Evolutionary conservation across 2,888 invertebrate species (phyloP), one percentile per base, ranked within the genome.

Genomic region (Lasioglossum pauxillum): DNA sequence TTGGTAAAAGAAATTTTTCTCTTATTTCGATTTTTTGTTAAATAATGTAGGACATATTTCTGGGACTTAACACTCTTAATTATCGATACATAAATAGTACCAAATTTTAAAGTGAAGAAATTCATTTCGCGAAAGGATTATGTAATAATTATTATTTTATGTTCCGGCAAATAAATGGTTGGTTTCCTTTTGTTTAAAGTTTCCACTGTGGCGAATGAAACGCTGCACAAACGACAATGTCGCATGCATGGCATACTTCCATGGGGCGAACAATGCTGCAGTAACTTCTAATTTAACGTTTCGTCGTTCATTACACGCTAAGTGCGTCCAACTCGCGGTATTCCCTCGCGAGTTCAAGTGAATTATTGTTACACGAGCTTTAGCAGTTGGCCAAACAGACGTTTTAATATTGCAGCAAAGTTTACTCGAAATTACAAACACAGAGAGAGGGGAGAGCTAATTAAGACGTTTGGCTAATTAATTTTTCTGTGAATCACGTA

Each of bases 231-330:
- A 72, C 78, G 78, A 84, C 78, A 78, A 75, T 75, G 75, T 86
- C 78, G 49, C 81, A 74, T 78, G 80, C 71, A 76, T 75, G 69
- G 84, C 85, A 86, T 86, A 86, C 77, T 53, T 84, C 75, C 84
- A 60, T 57, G 78, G 73, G 69, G 84, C 75, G 44, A 86, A 86
- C 86, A 86, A 86, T 86, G 72, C 86, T 57, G 84, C 81, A 86
- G 81, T 86, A 86, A 86, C 84, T 86, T 86, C 84, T 84, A 86
- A 86, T 86, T 86, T 84, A 84, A 84, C 57, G 84, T 84, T 80
- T 86, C 86, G 76, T 84, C 84, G 73, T 86, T 81, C 78, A 31
- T 86, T 84, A 81, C 75, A 27, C 64, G 49, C 81, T 78, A 75
- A 78, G 71, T 76, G 72, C 57, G 67, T 35, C 38, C 4, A 71